Conservation (phyloP, 2,113 vertebrate genomes). For the Rhodinocichla rosea region DNA sequence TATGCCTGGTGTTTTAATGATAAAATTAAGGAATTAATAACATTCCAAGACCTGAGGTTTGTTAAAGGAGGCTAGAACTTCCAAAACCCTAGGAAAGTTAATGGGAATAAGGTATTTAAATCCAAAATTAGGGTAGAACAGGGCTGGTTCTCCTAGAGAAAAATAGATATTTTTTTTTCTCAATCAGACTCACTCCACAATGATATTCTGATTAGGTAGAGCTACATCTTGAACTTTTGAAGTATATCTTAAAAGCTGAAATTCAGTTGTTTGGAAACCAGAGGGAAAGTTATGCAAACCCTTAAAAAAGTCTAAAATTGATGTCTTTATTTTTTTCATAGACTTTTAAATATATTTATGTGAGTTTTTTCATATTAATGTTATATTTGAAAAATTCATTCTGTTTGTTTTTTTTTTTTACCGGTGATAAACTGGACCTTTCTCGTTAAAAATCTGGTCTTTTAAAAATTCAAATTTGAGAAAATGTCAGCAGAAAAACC, state of each 20-base stretch:
- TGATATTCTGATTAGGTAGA: background rate
- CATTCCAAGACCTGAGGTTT: background rate
- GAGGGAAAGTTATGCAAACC: background rate
- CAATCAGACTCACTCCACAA: rapidly evolving
- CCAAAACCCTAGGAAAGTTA: background rate
- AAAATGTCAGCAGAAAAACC: background rate
- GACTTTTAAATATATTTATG: background rate
- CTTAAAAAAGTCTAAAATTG: background rate
- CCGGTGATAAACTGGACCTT: background rate
- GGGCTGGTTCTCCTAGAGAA: background rate
- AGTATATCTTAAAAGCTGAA: background rate
- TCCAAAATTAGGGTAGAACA: background rate
- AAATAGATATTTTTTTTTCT: background rate
- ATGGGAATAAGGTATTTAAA: background rate
- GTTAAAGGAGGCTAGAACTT: background rate
- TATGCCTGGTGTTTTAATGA: background rate
- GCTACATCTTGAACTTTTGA: background rate
- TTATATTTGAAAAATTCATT: background rate
- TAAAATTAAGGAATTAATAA: background rate
- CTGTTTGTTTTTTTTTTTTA: rapidly evolving
- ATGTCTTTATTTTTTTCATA: background rate
- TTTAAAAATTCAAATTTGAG: background rate
- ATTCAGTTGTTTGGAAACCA: background rate
- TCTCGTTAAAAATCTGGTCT: background rate
- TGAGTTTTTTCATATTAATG: background rate